phyloP scores from a whole-genome alignment of 2,888 invertebrate genomes.

The Drosophila kuntzei region DNA sequence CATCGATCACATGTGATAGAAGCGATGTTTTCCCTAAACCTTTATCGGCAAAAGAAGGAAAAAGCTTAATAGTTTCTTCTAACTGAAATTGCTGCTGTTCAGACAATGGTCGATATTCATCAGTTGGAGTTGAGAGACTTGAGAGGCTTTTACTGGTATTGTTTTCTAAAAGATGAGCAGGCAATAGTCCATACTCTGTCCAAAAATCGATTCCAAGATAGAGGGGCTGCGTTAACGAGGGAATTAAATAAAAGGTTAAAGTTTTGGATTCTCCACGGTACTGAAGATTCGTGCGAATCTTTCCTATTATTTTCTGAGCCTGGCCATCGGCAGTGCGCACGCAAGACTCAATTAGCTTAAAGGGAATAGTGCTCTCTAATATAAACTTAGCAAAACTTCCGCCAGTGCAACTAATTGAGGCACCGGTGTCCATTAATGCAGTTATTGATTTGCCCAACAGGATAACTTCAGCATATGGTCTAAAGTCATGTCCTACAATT shows the following conservation, averaged over 20 bases:
- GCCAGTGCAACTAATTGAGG: too few species aligned
- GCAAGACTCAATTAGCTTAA: not conserved
- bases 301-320: not conserved
- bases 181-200: not conserved
- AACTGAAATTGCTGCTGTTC: not conserved
- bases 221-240: not conserved
- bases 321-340: constrained; percentile 1
- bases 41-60: constrained; percentile 16
- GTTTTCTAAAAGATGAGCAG: not conserved
- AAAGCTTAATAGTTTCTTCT: not conserved
- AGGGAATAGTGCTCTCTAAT: not conserved
- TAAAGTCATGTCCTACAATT: not conserved
- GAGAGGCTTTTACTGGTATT: not conserved
- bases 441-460: too few species aligned
- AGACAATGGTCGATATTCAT: not conserved
- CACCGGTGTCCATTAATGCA: not conserved
- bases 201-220: constrained; percentile 6
- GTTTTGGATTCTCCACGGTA: not conserved
- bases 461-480: too few species aligned
- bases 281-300: not conserved
- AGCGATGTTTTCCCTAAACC: constrained; percentile 11
- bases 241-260: not conserved
- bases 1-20: constrained; percentile 13
- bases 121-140: not conserved
- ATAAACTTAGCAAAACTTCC: constrained; percentile 1